Conservation (phyloP, 1,140 invertebrate genomes). For the Drosophila lowei region DNA sequence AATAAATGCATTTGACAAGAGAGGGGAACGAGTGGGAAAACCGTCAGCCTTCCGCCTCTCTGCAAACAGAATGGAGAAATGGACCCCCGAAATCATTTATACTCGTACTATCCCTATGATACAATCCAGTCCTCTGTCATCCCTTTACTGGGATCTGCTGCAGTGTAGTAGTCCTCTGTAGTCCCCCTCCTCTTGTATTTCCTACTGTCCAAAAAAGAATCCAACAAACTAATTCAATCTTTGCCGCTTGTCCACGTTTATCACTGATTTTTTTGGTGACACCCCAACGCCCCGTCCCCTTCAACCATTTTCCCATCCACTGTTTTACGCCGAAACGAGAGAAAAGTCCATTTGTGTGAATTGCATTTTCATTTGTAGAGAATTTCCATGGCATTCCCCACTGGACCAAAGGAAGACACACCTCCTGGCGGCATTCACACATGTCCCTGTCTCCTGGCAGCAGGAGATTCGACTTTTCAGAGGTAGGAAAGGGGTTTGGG, state of each 20-base stretch:
- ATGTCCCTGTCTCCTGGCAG: slow-evolving; percentile 37
- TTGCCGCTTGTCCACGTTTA: slow-evolving; percentile 68
- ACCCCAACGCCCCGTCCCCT: slow-evolving; percentile 1
- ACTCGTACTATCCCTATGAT: not conserved
- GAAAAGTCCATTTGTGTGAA: slow-evolving; percentile 72
- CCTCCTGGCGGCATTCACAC: slow-evolving; percentile 48
- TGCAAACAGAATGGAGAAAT: slow-evolving; percentile 17
- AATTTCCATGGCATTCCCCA: slow-evolving; percentile 69
- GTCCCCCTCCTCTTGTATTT: slow-evolving; percentile 4
- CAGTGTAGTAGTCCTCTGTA: slow-evolving; percentile 10
- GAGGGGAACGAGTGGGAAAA: slow-evolving; percentile 10
- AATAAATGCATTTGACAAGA: slow-evolving; percentile 72
- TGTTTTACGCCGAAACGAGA: slow-evolving; percentile 30
- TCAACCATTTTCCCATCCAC: not conserved
- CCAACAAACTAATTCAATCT: slow-evolving; percentile 79
- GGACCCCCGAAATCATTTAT: slow-evolving; percentile 39
- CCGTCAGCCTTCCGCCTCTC: not conserved
- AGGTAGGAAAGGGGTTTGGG: not conserved
- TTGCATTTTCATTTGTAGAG: slow-evolving; percentile 80
- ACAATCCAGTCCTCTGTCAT: not conserved
- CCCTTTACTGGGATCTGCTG: not conserved
- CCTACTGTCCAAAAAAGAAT: slow-evolving; percentile 35
- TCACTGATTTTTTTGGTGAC: slow-evolving; percentile 43
- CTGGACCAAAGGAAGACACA: slow-evolving; percentile 17
- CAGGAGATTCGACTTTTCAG: slow-evolving; percentile 44